Conservation (phyloP, 2,797 vertebrate species). For the Amphiprion clarkii region DNA sequence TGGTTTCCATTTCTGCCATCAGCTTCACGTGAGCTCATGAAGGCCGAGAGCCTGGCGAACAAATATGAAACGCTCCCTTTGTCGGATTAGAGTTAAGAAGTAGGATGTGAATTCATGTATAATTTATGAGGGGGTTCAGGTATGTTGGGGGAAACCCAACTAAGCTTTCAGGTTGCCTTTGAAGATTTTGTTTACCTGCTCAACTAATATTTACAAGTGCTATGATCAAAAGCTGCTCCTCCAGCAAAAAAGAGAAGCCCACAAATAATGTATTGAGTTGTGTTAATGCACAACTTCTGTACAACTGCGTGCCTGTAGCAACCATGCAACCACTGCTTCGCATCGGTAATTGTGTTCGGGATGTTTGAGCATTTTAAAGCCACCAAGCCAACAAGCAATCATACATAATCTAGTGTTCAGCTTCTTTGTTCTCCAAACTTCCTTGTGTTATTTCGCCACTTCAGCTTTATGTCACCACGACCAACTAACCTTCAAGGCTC, state of each 20-base stretch:
- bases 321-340: constrained; percentile 24
- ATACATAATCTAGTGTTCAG: not conserved
- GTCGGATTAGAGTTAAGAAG: constrained; percentile 64
- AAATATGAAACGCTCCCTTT: constrained; percentile 78
- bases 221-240: constrained; percentile 69
- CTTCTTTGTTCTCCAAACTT: not conserved
- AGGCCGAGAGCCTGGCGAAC: constrained; percentile 47
- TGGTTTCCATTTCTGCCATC: constrained; percentile 67
- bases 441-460: not conserved
- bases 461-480: too few relatives aligned
- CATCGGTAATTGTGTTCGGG: constrained; percentile 46
- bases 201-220: constrained; percentile 78
- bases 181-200: constrained; percentile 79
- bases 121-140: constrained; percentile 75
- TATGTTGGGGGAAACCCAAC: constrained; percentile 76
- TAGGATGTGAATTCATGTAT: constrained; percentile 70
- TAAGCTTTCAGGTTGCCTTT: constrained; percentile 76
- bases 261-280: constrained; percentile 73
- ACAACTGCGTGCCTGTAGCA: constrained; percentile 50
- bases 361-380: constrained; percentile 13
- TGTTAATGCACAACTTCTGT: constrained; percentile 45
- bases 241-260: constrained; percentile 49
- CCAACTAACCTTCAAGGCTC: too few relatives aligned
- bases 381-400: not conserved
- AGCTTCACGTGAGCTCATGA: constrained; percentile 70